These are phyloP conservation scores for Scaeva pyrastri DNA, from an alignment of 2,888 invertebrate species.

Conservation along the genomic window DNA sequence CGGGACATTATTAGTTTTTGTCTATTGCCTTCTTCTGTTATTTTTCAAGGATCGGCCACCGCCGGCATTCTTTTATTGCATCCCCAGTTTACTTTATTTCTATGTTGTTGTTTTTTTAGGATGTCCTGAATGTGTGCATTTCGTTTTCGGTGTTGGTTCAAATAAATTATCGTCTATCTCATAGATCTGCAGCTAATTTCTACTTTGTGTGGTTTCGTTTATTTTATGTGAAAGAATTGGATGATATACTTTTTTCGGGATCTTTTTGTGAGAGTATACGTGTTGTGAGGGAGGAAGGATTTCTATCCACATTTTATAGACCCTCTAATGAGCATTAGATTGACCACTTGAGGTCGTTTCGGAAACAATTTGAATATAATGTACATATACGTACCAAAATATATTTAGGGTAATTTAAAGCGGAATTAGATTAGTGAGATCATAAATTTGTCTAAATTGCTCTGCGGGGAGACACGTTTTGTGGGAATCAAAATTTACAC, in stretches of 20 bases:
- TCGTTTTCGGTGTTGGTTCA: background rate
- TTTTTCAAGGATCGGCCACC: slow-evolving; percentile 40
- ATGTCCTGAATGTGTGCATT: slow-evolving; percentile 27
- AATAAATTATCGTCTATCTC: slow-evolving; percentile 30
- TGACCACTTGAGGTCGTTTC: slow-evolving; percentile 72
- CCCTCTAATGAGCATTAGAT: slow-evolving; percentile 74
- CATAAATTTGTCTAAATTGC: slow-evolving; percentile 70
- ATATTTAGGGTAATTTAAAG: slow-evolving; percentile 44
- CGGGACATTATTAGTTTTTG: slow-evolving; percentile 72
- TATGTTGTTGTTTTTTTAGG: background rate
- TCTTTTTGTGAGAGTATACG: slow-evolving; percentile 39
- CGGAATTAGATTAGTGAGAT: slow-evolving; percentile 71
- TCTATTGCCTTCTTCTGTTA: slow-evolving; percentile 38
- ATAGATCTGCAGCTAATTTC: slow-evolving; percentile 12
- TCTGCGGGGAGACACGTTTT: slow-evolving; percentile 19
- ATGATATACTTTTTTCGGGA: slow-evolving; percentile 44
- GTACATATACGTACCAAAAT: no score
- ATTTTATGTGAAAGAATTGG: slow-evolving; percentile 44
- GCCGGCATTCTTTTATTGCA: slow-evolving; percentile 34
- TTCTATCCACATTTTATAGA: slow-evolving; percentile 61
- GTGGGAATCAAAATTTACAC: slow-evolving; percentile 48
- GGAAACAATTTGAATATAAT: slow-evolving; percentile 62
- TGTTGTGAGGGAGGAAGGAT: slow-evolving; percentile 58
- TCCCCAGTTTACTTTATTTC: background rate
- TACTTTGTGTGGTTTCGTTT: background rate